Evolutionary conservation across 2,113 vertebrate genomes (phyloP).

Genomic region (Nycticryphes semicollaris): DNA sequence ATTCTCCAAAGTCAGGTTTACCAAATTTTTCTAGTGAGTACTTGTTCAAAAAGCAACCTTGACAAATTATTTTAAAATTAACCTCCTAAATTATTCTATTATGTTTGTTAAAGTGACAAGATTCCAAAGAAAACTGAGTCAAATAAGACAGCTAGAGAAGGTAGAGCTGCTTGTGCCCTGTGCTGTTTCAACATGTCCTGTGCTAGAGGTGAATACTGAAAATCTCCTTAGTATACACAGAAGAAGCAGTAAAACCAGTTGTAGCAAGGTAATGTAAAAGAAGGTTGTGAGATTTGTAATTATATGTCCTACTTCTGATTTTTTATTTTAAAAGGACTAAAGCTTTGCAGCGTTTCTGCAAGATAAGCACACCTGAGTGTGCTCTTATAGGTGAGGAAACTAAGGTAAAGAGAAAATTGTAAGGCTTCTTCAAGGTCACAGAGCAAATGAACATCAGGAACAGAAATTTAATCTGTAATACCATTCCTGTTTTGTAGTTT

Average conservation of each 20-base stretch:
- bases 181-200: not conserved
- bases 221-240: not conserved
- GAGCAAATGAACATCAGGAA: not conserved
- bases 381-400: not conserved
- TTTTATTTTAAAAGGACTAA: not conserved
- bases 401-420: not conserved
- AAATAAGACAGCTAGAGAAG: not conserved
- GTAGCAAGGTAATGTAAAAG: not conserved
- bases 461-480: not conserved
- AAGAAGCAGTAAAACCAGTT: slow-evolving; percentile 38
- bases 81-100: not conserved
- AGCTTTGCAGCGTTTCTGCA: not conserved
- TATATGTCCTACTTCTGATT: not conserved
- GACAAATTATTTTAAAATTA: not conserved
- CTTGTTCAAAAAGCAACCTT: not conserved
- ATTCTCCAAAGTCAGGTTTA: not conserved
- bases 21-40: not conserved
- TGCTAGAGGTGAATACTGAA: not conserved
- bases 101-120: not conserved
- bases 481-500: not conserved
- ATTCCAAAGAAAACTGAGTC: not conserved
- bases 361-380: not conserved
- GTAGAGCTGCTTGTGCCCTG: not conserved
- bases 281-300: not conserved
- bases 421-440: not conserved